phyloP scores from a whole-genome alignment of 2,113 vertebrate genomes.

The Lates calcarifer region DNA sequence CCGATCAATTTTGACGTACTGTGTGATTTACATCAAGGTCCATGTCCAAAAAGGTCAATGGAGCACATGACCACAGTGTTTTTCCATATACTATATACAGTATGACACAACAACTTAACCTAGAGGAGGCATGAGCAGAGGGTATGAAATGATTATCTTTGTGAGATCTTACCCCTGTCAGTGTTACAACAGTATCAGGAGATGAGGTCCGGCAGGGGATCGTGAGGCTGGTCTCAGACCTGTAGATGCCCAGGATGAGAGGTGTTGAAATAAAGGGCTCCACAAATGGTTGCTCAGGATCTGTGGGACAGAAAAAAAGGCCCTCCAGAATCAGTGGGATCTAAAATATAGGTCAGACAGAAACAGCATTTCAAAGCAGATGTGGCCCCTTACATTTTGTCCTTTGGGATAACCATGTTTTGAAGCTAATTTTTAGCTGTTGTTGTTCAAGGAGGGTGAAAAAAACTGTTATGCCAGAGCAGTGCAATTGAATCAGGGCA shows the following conservation, averaged over 20 bases:
- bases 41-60: not conserved
- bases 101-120: constrained; percentile 5
- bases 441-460: not conserved
- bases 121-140: not conserved
- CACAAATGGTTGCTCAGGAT: constrained; percentile 87
- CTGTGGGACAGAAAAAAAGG: constrained; percentile 72
- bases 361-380: constrained; percentile 31
- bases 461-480: not conserved
- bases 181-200: constrained; percentile 81
- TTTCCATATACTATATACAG: not conserved
- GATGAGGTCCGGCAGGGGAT: constrained; percentile 90
- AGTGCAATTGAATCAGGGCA: constrained; percentile 38
- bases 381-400: not conserved
- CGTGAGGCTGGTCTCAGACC: constrained; percentile 66
- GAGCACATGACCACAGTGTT: not conserved
- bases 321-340: not conserved
- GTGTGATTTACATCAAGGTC: constrained; percentile 13
- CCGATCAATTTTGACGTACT: not conserved
- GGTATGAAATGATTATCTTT: not conserved
- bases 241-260: constrained; percentile 58
- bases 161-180: constrained; percentile 83
- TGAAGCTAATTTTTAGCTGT: constrained; percentile 25
- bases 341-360: constrained; percentile 3
- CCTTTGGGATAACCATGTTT: constrained; percentile 25
- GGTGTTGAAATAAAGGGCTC: not conserved